phyloP scores from a whole-genome alignment of 2,113 vertebrate species.

The Bos indicus region DNA sequence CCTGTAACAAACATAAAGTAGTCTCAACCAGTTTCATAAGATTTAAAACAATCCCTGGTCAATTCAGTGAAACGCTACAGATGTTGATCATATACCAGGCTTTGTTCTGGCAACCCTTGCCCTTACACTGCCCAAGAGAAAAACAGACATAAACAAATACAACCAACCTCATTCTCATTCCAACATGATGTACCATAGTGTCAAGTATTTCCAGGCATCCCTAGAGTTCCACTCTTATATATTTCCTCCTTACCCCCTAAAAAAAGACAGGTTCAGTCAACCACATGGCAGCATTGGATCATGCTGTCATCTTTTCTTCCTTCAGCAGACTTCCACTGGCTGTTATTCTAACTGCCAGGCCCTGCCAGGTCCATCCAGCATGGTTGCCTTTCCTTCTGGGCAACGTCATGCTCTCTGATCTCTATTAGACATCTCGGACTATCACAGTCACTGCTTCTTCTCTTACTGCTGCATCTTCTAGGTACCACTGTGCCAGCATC shows the following conservation, averaged over 20 bases:
- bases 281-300: neutral
- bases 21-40: neutral
- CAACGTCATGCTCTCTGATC: neutral
- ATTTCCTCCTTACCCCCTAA: rapidly evolving
- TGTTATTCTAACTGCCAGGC: neutral
- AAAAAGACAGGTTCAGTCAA: neutral
- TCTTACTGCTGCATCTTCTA: neutral
- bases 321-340: neutral
- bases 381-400: neutral
- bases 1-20: neutral
- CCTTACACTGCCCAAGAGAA: neutral
- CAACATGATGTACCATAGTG: neutral
- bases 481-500: neutral
- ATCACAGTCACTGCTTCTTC: neutral
- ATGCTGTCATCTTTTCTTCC: neutral
- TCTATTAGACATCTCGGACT: neutral
- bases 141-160: neutral
- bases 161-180: neutral
- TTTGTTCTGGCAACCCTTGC: neutral
- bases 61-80: neutral
- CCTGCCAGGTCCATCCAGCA: neutral
- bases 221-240: neutral
- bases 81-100: neutral
- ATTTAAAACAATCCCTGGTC: neutral
- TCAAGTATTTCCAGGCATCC: neutral